Base-by-base conservation (phyloP, 2,888 invertebrate species). In the Scaptomyza tumidula region DNA sequence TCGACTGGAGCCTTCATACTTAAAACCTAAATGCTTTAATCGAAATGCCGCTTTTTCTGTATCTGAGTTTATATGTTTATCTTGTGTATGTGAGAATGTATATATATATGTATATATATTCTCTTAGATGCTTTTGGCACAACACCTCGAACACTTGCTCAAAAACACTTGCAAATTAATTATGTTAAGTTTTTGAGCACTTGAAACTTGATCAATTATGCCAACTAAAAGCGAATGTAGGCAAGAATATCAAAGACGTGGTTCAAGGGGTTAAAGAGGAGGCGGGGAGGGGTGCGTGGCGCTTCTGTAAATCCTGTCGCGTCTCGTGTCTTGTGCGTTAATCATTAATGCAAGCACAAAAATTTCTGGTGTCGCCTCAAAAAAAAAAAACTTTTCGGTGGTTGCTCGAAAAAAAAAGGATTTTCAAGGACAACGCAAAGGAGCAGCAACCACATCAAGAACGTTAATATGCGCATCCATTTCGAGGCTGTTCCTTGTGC, bases 281-380 rank as follows among this genome's bases (percentile, higher is more conserved):
- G n/a, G n/a, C n/a, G 3, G 9, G 1, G 4, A 6, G 3, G 14
- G 5, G 1, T 0, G 5, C 2, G 24, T 24, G 5, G 3, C 24
- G 24, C 24, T 24, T 24, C 24, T 24, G 24, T 5, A 4, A 4
- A 24, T 3, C 24, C 2, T 24, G 24, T 24, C 33, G 29, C 7
- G 31, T 27, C 39, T n/a, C 33, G n/a, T 29, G 41, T 27, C 27
- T 37, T 39, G 37, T 10, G 33, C 33, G 84, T 2, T 90, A 85
- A 90, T 91, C 80, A 91, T 90, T 90, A 90, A 91, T 91, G 90
- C 89, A 90, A 74, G 78, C 81, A 78, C 7, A 16, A 56, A 84
- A 64, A 88, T 80, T 89, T 73, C 24, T 52, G 46, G 19, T 72
- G 57, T 67, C 37, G 61, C 48, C 9, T 2, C 37, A n/a, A 6